phyloP scores from a whole-genome alignment of 2,797 vertebrate species.

The Tadarida brasiliensis region DNA sequence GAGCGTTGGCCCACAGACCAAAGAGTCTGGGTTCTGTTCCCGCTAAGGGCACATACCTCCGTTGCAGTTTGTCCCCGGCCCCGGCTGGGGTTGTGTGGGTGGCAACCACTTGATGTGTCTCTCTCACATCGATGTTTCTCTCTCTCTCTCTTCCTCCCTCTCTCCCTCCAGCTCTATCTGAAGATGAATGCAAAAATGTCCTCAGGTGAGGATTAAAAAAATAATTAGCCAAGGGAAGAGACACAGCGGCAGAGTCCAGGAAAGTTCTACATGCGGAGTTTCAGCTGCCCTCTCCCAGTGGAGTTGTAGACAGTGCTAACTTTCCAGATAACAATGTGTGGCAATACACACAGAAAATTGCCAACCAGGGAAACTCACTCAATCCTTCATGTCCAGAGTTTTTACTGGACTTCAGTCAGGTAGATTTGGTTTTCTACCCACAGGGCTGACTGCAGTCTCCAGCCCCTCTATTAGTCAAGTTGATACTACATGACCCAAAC shows the following conservation, averaged over 20 bases:
- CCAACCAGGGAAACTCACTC: not conserved
- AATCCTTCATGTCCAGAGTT: not conserved
- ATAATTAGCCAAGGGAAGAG: slow-evolving; percentile 1
- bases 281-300: not conserved
- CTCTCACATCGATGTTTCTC: no score
- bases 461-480: not conserved
- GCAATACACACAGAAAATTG: not conserved
- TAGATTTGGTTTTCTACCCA: not conserved
- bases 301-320: not conserved
- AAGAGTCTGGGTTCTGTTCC: no score
- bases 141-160: no score
- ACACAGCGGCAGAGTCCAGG: not conserved
- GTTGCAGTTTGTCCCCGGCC: no score
- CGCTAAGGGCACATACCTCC: no score
- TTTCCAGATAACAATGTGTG: not conserved
- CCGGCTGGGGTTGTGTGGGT: no score
- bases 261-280: not conserved
- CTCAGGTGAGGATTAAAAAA: no score
- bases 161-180: no score
- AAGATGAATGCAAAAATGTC: no score
- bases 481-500: not conserved
- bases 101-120: no score
- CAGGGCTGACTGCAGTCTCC: not conserved
- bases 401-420: not conserved
- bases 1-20: no score